phyloP scores from a whole-genome alignment of 1,140 invertebrate genomes.

The Listronotus bonariensis region DNA sequence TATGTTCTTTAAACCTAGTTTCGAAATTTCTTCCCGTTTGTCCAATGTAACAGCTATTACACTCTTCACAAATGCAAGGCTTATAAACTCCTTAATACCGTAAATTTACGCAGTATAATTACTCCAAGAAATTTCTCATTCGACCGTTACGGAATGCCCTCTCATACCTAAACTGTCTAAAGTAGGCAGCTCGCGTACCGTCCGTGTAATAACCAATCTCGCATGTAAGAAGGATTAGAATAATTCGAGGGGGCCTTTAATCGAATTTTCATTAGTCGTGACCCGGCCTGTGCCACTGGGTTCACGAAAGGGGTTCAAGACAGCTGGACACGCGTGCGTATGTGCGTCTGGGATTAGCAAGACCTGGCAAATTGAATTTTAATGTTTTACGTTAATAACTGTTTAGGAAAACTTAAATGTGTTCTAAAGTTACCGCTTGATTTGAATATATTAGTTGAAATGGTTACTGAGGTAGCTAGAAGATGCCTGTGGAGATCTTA shows the following conservation, averaged over 20 bases:
- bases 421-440: too few relatives aligned
- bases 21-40: too few relatives aligned
- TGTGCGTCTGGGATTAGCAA: conserved; percentile 6
- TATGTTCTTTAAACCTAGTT: too few relatives aligned
- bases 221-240: conserved; percentile 35
- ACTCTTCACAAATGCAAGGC: too few relatives aligned
- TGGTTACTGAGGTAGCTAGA: too few relatives aligned
- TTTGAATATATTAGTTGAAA: too few relatives aligned
- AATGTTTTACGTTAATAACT: conserved; percentile 1
- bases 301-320: conserved; percentile 10
- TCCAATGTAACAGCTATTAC: too few relatives aligned
- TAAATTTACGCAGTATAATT: too few relatives aligned
- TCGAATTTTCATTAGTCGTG: conserved; percentile 31
- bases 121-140: background rate
- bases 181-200: conserved; percentile 17
- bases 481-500: too few relatives aligned
- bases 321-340: conserved; percentile 14
- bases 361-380: conserved; percentile 8
- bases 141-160: conserved; percentile 17
- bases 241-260: conserved; percentile 31
- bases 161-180: conserved; percentile 2
- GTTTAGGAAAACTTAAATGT: background rate
- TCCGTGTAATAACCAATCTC: conserved; percentile 29
- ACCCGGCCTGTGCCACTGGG: conserved; percentile 11
- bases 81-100: too few relatives aligned